A percentile compares a stretch with the other conserved stretches of the same genome.
These are phyloP conservation scores for Anguilla obscura DNA, from an alignment of 2,797 vertebrate species.

Conservation along the genomic window DNA sequence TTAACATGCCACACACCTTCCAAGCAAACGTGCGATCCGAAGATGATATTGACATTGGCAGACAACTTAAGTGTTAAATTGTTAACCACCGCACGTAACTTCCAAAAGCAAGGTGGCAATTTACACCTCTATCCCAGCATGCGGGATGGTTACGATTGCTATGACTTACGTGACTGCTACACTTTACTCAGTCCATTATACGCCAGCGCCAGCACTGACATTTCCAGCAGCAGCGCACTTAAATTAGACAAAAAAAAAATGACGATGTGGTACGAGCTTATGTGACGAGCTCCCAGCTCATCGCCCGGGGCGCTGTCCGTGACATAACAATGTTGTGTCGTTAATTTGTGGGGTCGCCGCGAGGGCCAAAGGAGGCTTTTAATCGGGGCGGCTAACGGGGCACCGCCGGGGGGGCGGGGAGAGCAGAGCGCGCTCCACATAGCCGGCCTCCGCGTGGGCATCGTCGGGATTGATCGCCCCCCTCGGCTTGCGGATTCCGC, in stretches of 20 bases:
- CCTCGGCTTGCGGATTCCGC: conserved; percentile 64
- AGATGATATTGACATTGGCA: not conserved
- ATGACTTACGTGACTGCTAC: not conserved
- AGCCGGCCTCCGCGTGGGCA: conserved; percentile 37
- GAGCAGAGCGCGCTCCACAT: not conserved
- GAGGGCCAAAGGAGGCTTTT: not conserved
- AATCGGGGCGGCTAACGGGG: not conserved
- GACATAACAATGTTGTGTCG: not conserved
- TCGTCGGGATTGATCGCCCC: conserved; percentile 58
- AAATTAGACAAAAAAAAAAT: not conserved
- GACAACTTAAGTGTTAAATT: not conserved
- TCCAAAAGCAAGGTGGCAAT: not conserved
- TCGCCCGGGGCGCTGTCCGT: not conserved
- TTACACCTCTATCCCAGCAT: not conserved
- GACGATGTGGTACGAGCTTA: not conserved
- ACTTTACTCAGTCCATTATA: not conserved
- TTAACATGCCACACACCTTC: not conserved
- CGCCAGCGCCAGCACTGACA: not conserved
- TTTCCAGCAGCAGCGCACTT: not conserved
- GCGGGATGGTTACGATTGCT: not conserved
- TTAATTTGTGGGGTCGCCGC: not conserved
- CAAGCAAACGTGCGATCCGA: not conserved
- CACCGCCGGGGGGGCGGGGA: not conserved
- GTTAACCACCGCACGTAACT: not conserved
- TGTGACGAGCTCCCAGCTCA: not conserved